Percentiles rank a stretch among this genome's conserved stretches.
Evolutionary conservation across 2,888 invertebrate genomes (phyloP).

Genomic region (Hipparchia semele): DNA sequence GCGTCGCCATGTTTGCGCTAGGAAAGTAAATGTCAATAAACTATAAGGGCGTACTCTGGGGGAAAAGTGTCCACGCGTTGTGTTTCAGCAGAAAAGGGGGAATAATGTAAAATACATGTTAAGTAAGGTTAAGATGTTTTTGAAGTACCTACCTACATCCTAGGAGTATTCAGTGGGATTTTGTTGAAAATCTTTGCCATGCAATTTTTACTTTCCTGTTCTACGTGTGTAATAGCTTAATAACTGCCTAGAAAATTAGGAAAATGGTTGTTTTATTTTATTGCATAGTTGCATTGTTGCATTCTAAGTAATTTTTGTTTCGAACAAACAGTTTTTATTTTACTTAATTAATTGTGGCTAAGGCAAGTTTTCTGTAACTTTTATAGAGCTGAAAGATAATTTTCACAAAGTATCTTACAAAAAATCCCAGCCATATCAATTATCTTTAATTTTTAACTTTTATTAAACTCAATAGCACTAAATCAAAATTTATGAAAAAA

Average conservation of each 20-base stretch:
- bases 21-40: constrained; percentile 82
- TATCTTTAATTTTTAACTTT: too few species aligned
- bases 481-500: background rate
- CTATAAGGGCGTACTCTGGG: constrained; percentile 67
- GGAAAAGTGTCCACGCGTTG: constrained; percentile 65
- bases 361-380: too few species aligned
- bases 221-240: too few species aligned
- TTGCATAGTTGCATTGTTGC: too few species aligned
- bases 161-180: constrained; percentile 18
- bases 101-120: constrained; percentile 54
- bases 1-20: constrained; percentile 72
- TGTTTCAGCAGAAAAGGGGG: constrained; percentile 55
- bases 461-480: background rate
- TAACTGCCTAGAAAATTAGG: too few species aligned
- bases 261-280: too few species aligned
- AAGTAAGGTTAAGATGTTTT: constrained; percentile 37
- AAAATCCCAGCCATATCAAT: too few species aligned
- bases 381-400: too few species aligned
- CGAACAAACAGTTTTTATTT: too few species aligned
- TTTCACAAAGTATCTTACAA: too few species aligned
- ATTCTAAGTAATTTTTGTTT: too few species aligned
- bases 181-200: background rate
- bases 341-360: too few species aligned
- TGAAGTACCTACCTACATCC: constrained; percentile 12
- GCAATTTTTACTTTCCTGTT: background rate